Evolutionary conservation across 2,113 vertebrate genomes (phyloP), one percentile per base, ranked within the genome.

Genomic region (Vidua chalybeata): DNA sequence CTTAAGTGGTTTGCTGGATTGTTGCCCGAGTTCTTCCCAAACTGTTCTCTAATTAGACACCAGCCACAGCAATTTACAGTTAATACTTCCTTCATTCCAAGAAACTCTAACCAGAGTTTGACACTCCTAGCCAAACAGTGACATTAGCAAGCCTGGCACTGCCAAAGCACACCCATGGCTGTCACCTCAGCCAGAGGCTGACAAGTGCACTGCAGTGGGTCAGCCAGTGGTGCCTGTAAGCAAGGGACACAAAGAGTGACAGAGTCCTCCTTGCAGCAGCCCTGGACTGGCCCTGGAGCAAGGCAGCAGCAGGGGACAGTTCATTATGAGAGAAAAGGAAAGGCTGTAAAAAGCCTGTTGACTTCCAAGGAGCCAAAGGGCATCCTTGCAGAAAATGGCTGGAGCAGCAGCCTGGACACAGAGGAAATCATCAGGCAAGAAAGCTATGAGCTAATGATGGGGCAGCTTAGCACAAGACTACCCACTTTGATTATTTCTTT

Each of bases 1-100:
- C 93, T 73, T 97, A 94, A 96, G 96, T 97, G 94, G 87, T 93
- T 89, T 95, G 45, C 22, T 97, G 95, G 89, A 94, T 22, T 78
- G 52, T 19, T 0, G 73, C 96, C 96, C 78, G 55, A 89, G 45
- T 11, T 66, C 80, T 94, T 96, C 94, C 95, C 93, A 89, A 23
- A 6, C 66, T 79, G 46, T 79, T 89, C 81, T 62, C 87, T 72
- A 95, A 96, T 94, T 89, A 95, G 73, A 66, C 24, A 92, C 52
- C 77, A 96, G 74, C 41, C 26, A 4, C 48, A 68, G 93, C 77
- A 89, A 91, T 93, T 94, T 96, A 94, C 93, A 97, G 94, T 94
- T 82, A 96, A 94, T 43, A 73, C 87, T 94, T 89, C 68, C 93
- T 87, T 87, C 54, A 69, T 96, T 95, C 93, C 94, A 96, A 96